phyloP scores from a whole-genome alignment of 2,797 vertebrate species.

The Halcyon chelicuti region DNA sequence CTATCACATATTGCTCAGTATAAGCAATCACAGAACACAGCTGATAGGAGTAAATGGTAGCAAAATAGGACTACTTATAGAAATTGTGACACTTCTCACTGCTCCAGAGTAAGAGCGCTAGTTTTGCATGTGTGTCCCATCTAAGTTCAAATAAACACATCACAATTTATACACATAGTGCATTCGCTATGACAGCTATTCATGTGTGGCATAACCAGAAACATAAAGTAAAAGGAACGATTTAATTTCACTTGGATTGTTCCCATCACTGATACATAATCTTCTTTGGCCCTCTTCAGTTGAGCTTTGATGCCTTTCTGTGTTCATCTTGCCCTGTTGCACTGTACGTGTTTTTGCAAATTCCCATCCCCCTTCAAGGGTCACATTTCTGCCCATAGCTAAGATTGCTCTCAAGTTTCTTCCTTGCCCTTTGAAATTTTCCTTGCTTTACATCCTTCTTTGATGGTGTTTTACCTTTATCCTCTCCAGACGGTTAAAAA shows the following conservation, averaged over 20 bases:
- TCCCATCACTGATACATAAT: neutral
- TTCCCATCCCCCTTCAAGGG: neutral
- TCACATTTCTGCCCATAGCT: neutral
- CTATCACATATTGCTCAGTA: neutral
- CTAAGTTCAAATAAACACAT: neutral
- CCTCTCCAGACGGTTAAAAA: neutral
- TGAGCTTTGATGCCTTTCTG: neutral
- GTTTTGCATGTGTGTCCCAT: neutral
- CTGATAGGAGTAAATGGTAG: neutral
- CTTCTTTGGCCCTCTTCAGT: neutral
- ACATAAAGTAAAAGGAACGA: neutral
- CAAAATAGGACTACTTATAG: neutral
- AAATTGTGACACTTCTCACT: neutral
- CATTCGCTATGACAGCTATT: neutral
- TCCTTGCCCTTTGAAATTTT: neutral
- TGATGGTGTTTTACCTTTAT: neutral
- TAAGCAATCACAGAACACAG: neutral
- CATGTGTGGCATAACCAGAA: neutral
- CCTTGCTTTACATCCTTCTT: neutral
- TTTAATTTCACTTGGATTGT: neutral
- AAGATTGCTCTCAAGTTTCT: neutral
- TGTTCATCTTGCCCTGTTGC: neutral
- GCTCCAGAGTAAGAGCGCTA: neutral
- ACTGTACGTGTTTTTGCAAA: neutral
- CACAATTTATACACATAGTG: neutral